phyloP scores from a whole-genome alignment of 1,140 invertebrate genomes.

The Neoseiulus cucumeris region DNA sequence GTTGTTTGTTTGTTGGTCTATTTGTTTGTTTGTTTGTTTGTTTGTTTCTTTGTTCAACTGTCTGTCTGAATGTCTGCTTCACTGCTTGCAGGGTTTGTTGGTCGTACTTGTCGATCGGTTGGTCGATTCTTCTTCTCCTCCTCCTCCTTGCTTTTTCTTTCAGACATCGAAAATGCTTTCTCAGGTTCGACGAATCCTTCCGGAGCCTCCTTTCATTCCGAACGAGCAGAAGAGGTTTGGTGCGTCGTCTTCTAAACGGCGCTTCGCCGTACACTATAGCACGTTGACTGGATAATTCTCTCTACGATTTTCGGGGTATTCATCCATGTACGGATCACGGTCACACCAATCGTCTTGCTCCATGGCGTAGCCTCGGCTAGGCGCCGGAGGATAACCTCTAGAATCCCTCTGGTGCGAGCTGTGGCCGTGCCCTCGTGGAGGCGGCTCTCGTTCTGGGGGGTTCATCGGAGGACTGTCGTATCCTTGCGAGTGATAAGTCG shows the following conservation, averaged over 20 bases:
- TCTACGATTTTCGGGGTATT: neutral
- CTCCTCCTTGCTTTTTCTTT: too few species aligned
- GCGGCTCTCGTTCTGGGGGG: neutral
- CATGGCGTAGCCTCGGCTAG: conserved; percentile 6
- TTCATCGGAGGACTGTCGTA: conserved; percentile 6
- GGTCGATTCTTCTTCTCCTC: too few species aligned
- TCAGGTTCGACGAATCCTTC: too few species aligned
- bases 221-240: too few species aligned
- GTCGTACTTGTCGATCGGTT: too few species aligned
- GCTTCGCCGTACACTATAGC: neutral
- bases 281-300: conserved; percentile 3
- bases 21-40: too few species aligned
- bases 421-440: neutral
- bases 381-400: neutral
- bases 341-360: conserved; percentile 9
- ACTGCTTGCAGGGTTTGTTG: too few species aligned
- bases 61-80: too few species aligned
- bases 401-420: conserved; percentile 7
- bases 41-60: too few species aligned
- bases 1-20: too few species aligned
- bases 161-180: too few species aligned
- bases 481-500: neutral
- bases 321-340: conserved; percentile 3
- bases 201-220: too few species aligned
- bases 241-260: neutral